Base-by-base conservation (phyloP, 2,113 vertebrate genomes). In the Riparia riparia region DNA sequence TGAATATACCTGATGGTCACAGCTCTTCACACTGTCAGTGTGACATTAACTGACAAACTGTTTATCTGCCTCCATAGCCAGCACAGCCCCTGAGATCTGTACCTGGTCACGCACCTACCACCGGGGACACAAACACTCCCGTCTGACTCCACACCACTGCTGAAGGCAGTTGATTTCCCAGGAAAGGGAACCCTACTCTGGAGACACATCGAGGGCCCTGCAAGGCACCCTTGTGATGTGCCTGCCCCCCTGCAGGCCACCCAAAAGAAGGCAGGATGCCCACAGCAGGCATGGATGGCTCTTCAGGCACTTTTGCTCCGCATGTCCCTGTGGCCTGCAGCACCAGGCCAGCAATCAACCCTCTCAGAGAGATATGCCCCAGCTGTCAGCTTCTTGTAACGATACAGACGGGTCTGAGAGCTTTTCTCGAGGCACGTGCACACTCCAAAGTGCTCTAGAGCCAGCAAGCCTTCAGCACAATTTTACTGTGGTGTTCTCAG, bases 281-380 rank as follows among this genome's bases (percentile, higher is more conserved):
- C 41, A 42, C 1, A 3, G 42, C 21, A 66, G 34, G 16, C 0
- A 0, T 0, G 2, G 76, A 0, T 0, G 1, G 71, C 15, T 44
- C 39, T 28, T 5, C 1, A 1, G 21, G 9, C 14, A 13, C 45
- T 66, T 57, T 11, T 53, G 31, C 29, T 84, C 16, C 28, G 24
- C 0, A 1, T 1, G 1, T 3, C 17, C 14, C 41, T 25, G 10
- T 11, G 20, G 10, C 16, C 25, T 22, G 7, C 26, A 37, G 42
- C 45, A 54, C 17, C 29, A 24, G 0, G 0, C 4, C 6, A 1
- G 64, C 3, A 7, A 34, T 0, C 1, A 5, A 1, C 14, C 7
- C 31, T 24, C 32, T 8, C 18, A 34, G 26, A 49, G 42, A 41
- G 44, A 13, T 3, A 2, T 17, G 53, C 9, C 29, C 49, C 32